Evolutionary conservation across 2,113 vertebrate genomes (phyloP), one percentile per base, ranked within the genome.

Genomic region (Passer domesticus): DNA sequence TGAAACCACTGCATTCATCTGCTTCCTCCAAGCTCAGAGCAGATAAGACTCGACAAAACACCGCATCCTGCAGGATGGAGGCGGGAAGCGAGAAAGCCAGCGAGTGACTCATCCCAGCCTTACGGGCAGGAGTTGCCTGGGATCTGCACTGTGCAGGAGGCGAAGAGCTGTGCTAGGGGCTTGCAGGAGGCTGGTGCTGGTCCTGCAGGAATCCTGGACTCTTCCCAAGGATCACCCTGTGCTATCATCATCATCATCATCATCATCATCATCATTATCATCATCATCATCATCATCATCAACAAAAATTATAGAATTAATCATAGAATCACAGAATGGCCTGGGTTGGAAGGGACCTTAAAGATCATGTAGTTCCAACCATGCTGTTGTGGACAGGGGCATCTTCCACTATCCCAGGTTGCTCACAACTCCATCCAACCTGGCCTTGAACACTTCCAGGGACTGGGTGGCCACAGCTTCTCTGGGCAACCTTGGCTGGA

Each of bases 1-100:
- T 19, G 31, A 92, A 96, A 93, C 94, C 95, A 63, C 89, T 95
- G 94, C 89, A 83, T 92, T 95, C 95, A 73, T 94, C 94, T 96
- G 94, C 86, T 89, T 92, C 81, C 89, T 86, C 84, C 93, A 89
- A 21, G 56, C 93, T 70, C 81, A 25, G 67, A 31, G 93, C 93
- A 86, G 91, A 91, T 58, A 94, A 69, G 73, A 15, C 64, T 93
- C 56, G 4, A 59, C 86, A 95, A 77, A 95, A 91, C 92, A 80
- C 84, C 2, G 30, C 92, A 94, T 97, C 90, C 94, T 95, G 75
- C 79, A 13, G 90, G 68, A 88, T 66, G 95, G 96, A 96, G 96
- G 95, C 77, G 93, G 90, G 13, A 59, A 94, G 94, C 70, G 85
- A 95, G 95, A 93, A 92, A 93, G 88, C 68, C 85, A 90, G 78